phyloP scores from a whole-genome alignment of 2,113 vertebrate species.

The Pterocles burchelli region DNA sequence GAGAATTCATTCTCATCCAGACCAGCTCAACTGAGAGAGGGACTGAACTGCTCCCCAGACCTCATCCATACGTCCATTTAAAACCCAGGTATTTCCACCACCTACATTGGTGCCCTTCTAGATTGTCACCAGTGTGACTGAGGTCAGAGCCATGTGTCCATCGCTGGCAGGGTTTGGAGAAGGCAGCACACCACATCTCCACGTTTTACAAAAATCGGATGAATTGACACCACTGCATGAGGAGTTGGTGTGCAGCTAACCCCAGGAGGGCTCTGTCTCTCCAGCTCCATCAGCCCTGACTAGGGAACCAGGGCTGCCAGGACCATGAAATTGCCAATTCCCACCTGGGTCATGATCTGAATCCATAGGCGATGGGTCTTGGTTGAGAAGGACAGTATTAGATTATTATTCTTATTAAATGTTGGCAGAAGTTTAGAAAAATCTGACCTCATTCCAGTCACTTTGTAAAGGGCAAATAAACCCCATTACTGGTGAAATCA shows the following conservation, averaged over 20 bases:
- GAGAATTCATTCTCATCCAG: background rate
- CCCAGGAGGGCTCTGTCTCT: background rate
- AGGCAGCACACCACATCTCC: background rate
- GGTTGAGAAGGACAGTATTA: background rate
- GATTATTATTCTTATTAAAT: conserved; percentile 21
- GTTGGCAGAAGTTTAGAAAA: conserved; percentile 39
- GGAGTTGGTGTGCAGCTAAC: background rate
- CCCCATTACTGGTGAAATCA: conserved; percentile 12
- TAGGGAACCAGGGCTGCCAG: background rate
- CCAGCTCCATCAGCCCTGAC: background rate
- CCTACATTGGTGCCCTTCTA: background rate
- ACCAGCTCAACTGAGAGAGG: background rate
- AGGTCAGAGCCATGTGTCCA: background rate
- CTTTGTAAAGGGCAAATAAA: conserved; percentile 28
- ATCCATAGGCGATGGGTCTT: background rate
- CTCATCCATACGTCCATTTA: background rate
- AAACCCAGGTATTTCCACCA: background rate
- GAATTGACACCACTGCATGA: background rate
- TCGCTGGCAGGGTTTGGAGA: background rate
- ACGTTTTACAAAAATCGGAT: background rate
- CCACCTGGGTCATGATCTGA: background rate
- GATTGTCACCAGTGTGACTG: background rate
- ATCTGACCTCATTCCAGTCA: conserved; percentile 37
- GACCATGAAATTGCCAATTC: background rate
- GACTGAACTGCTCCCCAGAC: background rate